These are phyloP conservation scores for Anolis carolinensis DNA, from an alignment of 2,113 vertebrate species.

Conservation along the genomic window DNA sequence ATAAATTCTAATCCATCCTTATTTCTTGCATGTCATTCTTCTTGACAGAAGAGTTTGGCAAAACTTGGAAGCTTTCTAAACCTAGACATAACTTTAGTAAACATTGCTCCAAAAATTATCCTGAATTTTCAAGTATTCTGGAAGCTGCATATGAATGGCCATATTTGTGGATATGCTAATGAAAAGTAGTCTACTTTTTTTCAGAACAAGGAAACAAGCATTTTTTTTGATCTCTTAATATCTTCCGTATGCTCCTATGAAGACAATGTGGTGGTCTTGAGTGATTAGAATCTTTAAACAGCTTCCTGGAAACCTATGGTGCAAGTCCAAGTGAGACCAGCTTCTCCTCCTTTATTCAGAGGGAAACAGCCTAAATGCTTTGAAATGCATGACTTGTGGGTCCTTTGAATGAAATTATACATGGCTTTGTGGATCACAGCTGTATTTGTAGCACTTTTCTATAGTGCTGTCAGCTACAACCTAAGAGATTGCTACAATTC, in stretches of 20 bases:
- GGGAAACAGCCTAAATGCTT: neutral
- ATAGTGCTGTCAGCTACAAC: neutral
- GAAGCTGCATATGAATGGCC: neutral
- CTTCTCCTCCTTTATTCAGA: conserved; percentile 1
- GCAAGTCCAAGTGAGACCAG: neutral
- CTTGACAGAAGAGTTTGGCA: neutral
- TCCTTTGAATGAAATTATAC: conserved; percentile 9
- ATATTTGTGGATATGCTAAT: conserved; percentile 49
- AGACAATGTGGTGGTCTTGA: neutral
- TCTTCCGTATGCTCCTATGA: conserved; percentile 11
- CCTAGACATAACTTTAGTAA: neutral
- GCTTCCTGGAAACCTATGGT: neutral
- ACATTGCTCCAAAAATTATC: neutral
- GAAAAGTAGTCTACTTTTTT: conserved; percentile 26
- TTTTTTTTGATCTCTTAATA: conserved; percentile 18
- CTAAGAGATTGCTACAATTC: neutral
- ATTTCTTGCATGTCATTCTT: neutral
- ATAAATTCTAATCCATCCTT: no score
- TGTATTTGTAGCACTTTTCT: neutral
- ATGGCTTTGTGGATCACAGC: neutral
- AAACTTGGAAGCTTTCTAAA: neutral
- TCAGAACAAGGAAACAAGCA: conserved; percentile 16
- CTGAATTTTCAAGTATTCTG: neutral
- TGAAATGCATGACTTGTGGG: conserved; percentile 3
- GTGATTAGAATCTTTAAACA: neutral